Evolutionary conservation across 1,140 invertebrate genomes (phyloP).

Genomic region (Conus betulinus): DNA sequence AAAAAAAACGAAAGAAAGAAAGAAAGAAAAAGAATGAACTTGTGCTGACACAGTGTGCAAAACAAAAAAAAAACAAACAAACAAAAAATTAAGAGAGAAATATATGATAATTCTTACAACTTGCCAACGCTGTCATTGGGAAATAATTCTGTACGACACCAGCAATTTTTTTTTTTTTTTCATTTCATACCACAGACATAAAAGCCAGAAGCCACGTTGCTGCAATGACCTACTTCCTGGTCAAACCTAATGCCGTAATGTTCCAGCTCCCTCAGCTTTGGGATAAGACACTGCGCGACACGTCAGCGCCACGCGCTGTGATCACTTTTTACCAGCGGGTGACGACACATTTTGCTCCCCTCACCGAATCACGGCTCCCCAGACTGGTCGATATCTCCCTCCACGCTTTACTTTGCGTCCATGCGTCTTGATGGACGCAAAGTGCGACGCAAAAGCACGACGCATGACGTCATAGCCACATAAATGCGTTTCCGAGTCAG

Average conservation of each 20-base stretch:
- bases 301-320: background rate
- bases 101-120: too few species aligned
- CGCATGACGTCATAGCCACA: background rate
- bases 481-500: conserved; percentile 10
- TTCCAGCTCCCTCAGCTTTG: background rate
- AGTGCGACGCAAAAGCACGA: background rate
- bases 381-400: background rate
- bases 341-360: background rate
- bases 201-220: too few species aligned
- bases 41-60: too few species aligned
- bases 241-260: background rate
- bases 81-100: too few species aligned
- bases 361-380: background rate
- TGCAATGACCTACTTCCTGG: background rate
- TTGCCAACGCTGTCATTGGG: too few species aligned
- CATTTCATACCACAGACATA: too few species aligned
- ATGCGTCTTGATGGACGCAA: conserved; percentile 1
- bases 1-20: too few species aligned
- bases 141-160: too few species aligned
- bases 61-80: too few species aligned
- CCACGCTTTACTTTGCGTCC: background rate
- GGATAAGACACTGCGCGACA: background rate
- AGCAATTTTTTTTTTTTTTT: too few species aligned
- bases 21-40: too few species aligned
- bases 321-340: background rate